Evolutionary conservation across 2,888 invertebrate species (phyloP).

Genomic region (Danaus chrysippus): DNA sequence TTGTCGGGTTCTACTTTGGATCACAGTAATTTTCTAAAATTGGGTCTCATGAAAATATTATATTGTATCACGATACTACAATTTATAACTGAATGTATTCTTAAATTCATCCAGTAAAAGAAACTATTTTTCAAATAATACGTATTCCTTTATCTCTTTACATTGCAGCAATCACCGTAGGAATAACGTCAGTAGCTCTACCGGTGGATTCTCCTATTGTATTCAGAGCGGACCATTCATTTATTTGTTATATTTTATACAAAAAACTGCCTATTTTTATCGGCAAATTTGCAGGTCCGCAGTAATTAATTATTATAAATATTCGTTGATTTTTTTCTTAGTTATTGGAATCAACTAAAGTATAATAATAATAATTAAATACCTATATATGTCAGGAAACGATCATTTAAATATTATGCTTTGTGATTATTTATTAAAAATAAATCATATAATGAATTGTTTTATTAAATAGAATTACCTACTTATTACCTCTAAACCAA

Average conservation of each 20-base stretch:
- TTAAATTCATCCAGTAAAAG: too few species aligned
- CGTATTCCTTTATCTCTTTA: background rate
- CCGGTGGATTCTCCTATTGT: constrained; percentile 6
- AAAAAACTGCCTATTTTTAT: constrained; percentile 19
- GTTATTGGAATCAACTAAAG: too few species aligned
- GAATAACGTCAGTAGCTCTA: background rate
- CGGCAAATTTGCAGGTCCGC: constrained; percentile 20
- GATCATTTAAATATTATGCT: too few species aligned
- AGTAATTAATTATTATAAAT: background rate
- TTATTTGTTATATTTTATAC: constrained; percentile 22
- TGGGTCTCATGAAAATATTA: too few species aligned
- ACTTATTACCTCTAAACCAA: too few species aligned
- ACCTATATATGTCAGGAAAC: too few species aligned
- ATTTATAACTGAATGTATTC: too few species aligned
- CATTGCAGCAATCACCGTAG: constrained; percentile 5
- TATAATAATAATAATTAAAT: too few species aligned
- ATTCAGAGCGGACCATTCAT: constrained; percentile 29
- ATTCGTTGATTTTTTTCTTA: background rate
- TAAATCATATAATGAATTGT: too few species aligned
- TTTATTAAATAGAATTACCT: too few species aligned
- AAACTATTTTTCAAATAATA: background rate
- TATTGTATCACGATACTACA: too few species aligned
- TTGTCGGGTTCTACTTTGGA: constrained; percentile 34
- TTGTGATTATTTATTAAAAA: too few species aligned
- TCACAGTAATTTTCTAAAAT: constrained; percentile 9